A percentile compares a stretch with the other conserved stretches of the same genome.
Evolutionary conservation across 2,113 vertebrate species (phyloP).

Genomic region (Carassius gibelio): DNA sequence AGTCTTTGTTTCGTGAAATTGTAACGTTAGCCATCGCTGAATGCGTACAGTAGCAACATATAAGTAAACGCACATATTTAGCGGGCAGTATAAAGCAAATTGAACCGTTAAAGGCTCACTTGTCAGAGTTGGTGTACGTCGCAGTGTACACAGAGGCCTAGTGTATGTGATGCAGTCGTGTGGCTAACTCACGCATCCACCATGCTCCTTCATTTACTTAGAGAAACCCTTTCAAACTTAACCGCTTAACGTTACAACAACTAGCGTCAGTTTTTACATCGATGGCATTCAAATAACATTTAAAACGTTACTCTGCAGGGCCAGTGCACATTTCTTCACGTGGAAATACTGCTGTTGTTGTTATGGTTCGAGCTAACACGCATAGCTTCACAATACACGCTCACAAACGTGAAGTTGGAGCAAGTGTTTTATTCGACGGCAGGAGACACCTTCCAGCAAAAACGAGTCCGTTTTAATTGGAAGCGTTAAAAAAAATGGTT

Average conservation of each 20-base stretch:
- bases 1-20: slow-evolving; percentile 32
- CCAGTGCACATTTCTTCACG: neutral
- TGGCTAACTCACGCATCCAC: slow-evolving; percentile 12
- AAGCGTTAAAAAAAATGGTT: neutral
- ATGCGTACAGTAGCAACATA: neutral
- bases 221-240: neutral
- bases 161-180: slow-evolving; percentile 8
- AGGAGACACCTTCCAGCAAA: neutral
- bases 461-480: neutral
- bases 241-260: neutral
- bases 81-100: neutral
- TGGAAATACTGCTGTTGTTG: neutral
- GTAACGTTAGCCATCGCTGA: neutral
- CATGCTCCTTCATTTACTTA: neutral
- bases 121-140: neutral
- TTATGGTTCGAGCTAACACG: slow-evolving; percentile 20
- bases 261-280: neutral
- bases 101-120: neutral
- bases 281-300: neutral
- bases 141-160: neutral
- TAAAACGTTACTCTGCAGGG: neutral
- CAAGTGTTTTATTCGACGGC: neutral
- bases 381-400: slow-evolving; percentile 8
- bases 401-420: neutral
- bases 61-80: neutral